Conservation (phyloP, 2,797 vertebrate species). For the Lerista edwardsae region DNA sequence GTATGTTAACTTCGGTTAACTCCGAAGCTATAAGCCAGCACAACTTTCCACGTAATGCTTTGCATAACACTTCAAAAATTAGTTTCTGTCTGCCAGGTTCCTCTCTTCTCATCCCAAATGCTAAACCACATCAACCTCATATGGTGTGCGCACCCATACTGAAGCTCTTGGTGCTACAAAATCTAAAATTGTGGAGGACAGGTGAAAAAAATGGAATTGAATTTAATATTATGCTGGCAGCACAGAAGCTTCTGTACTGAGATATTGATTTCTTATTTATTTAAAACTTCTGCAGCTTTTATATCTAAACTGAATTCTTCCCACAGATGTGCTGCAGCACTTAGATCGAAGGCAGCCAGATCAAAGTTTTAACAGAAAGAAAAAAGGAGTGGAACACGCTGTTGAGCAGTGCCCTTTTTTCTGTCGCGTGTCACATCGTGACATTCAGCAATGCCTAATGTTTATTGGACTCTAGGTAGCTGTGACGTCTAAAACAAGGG, state of each 20-base stretch:
- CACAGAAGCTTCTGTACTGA: not conserved
- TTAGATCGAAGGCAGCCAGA: not conserved
- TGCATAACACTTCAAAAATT: not conserved
- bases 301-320: not conserved
- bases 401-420: not conserved
- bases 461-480: not conserved
- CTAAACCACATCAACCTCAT: not conserved
- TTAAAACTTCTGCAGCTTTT: not conserved
- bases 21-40: not conserved
- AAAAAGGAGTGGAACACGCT: not conserved
- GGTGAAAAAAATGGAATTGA: not conserved
- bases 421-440: not conserved
- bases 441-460: not conserved
- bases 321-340: not conserved
- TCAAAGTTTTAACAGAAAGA: not conserved
- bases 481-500: not conserved
- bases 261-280: conserved; percentile 17
- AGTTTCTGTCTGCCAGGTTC: not conserved
- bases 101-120: not conserved
- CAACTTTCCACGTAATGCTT: not conserved
- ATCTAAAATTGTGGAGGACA: not conserved
- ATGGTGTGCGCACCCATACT: not conserved
- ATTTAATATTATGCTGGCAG: not conserved
- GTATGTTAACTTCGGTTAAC: not conserved
- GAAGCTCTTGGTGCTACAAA: not conserved